These are phyloP conservation scores for Eubucco bourcierii DNA, from an alignment of 2,113 vertebrate species.

Conservation along the genomic window DNA sequence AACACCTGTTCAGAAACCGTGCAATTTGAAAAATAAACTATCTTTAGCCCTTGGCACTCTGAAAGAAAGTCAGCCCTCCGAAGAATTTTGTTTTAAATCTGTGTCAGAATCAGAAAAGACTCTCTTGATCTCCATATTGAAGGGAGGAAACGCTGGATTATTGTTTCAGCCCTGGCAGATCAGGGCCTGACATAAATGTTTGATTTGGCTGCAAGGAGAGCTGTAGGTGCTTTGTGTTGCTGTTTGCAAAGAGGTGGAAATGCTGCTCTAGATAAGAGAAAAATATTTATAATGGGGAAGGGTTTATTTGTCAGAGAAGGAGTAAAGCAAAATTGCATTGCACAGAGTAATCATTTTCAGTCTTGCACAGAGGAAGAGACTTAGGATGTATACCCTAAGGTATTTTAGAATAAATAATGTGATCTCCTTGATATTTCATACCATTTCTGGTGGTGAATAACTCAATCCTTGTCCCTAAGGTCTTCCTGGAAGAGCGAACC, in stretches of 20 bases:
- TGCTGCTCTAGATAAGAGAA: neutral
- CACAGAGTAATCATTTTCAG: neutral
- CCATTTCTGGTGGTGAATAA: neutral
- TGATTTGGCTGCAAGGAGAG: neutral
- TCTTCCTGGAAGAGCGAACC: neutral
- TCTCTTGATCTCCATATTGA: neutral
- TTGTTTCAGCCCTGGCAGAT: conserved; percentile 6
- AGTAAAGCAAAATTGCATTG: neutral
- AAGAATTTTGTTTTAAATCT: neutral
- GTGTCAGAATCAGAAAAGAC: neutral
- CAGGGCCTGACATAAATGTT: neutral
- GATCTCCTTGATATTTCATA: neutral
- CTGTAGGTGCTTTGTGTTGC: conserved; percentile 12
- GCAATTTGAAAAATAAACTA: neutral
- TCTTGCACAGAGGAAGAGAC: neutral
- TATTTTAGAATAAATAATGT: neutral
- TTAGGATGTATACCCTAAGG: neutral
- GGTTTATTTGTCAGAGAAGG: neutral
- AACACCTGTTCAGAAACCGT: conserved; percentile 28
- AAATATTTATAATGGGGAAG: neutral
- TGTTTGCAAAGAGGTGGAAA: neutral
- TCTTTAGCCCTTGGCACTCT: neutral
- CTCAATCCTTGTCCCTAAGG: neutral
- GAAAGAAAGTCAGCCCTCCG: neutral
- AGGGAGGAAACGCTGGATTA: neutral